Conservation (phyloP, 2,797 vertebrate species). For the Tokudaia muenninki region DNA sequence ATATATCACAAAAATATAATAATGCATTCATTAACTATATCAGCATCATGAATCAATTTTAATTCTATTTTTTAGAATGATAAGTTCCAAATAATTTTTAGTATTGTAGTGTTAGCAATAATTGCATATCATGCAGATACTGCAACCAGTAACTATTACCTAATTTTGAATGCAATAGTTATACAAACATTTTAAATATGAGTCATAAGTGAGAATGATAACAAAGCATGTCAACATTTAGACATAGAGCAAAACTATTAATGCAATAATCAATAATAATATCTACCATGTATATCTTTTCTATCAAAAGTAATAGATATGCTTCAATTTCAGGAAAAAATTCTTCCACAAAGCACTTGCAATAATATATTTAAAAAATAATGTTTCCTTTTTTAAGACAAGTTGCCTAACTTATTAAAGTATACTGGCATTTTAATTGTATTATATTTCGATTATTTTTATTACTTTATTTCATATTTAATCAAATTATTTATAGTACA, state of each 20-base stretch:
- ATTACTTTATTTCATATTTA: constrained; percentile 83
- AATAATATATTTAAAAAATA: not conserved
- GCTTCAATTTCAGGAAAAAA: not conserved
- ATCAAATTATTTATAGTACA: constrained; percentile 82
- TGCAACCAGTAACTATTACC: too few species aligned
- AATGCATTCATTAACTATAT: too few species aligned
- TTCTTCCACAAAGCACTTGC: not conserved
- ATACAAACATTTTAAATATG: not conserved
- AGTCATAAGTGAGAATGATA: too few species aligned
- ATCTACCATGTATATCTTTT: not conserved
- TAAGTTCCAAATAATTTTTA: not conserved
- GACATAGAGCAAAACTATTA: not conserved
- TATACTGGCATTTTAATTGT: constrained; percentile 73
- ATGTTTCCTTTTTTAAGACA: constrained; percentile 56
- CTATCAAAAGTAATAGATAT: not conserved
- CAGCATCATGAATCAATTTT: not conserved
- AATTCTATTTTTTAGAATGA: not conserved
- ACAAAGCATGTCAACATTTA: not conserved
- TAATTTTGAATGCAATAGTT: not conserved
- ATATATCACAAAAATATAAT: not conserved
- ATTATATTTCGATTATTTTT: constrained; percentile 86
- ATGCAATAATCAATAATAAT: not conserved
- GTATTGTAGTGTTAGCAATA: not conserved
- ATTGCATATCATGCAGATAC: not conserved
- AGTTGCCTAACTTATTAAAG: constrained; percentile 62